Evolutionary conservation across 1,140 invertebrate genomes (phyloP), one percentile per base, ranked within the genome.

Genomic region (Hesperophylax magnus): DNA sequence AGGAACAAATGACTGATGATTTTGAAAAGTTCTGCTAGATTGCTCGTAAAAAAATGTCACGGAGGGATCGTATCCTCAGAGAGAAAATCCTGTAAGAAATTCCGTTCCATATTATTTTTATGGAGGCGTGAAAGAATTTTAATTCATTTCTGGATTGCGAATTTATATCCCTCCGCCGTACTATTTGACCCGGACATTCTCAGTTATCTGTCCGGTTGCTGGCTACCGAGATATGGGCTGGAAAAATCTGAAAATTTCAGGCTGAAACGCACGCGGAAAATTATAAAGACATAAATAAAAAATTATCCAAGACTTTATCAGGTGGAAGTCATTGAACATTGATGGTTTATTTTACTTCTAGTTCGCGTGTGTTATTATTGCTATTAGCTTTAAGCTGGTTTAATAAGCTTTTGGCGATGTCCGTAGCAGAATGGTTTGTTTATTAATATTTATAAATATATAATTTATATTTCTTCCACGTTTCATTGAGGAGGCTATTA

Each of bases 71-170:
- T 53, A 71, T 71, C 39, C 39, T 47, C 34, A 8, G 18, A 52
- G 67, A 71, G 39, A 71, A 71, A 71, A 71, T 71, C 67, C 61
- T 65, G 61, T 5, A 8, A 14, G 15, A 65, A 65, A 65, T 31
- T 71, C 67, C 67, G 11, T 47, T 47, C 34, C 39, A 47, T 18
- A 71, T 20, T 71, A 71, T 71, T 20, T 31, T 47, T 71, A 22
- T 53, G 47, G 11, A 47, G 67, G 67, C 67, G 39, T 47, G 67
- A 71, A 71, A 71, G 67, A 71, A 71, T 71, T 71, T 71, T 71
- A 71, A 71, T 71, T 71, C 67, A 24, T 71, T 71, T 24, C 22
- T 18, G 67, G 67, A 39, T 52, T 17, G 22, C 17, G 67, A 71
- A 71, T 71, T 71, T 47, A 47, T 71, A 52, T 71, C 53, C 67